Evolutionary conservation across 2,113 vertebrate genomes (phyloP), one percentile per base, ranked within the genome.

Genomic region (Nyctibius bracteatus): DNA sequence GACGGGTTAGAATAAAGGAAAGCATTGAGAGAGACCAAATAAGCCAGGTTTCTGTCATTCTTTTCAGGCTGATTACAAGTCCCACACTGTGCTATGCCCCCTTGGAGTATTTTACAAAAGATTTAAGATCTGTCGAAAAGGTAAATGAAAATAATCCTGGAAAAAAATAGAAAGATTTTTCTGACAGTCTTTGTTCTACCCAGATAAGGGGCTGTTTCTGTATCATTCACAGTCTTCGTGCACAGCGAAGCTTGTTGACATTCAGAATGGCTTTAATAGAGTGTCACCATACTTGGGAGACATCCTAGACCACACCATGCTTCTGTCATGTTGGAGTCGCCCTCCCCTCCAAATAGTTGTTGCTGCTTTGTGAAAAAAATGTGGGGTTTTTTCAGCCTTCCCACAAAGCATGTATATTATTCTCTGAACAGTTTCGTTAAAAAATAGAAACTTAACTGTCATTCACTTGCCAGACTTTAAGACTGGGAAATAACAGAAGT

Each of bases 31-130:
- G 61, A 93, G 91, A 85, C 77, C 27, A 89, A 96, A 96, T 65
- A 94, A 95, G 90, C 95, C 97, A 97, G 86, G 21, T 90, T 96
- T 92, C 96, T 97, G 94, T 96, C 96, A 96, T 30, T 94, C 81
- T 91, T 94, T 87, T 66, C 77, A 92, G 88, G 89, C 88, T 97
- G 93, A 97, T 95, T 97, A 95, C 43, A 97, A 96, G 79, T 86
- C 47, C 96, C 92, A 88, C 67, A 81, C 85, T 84, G 63, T 75
- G 86, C 55, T 59, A 22, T 81, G 80, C 4, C 3, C 72, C 86
- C 74, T 95, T 86, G 85, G 94, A 95, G 83, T 71, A 88, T 93
- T 93, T 95, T 91, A 92, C 88, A 91, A 95, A 96, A 96, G 95
- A 88, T 85, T 73, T 68, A 54, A 97, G 97, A 88, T 96, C 85